Evolutionary conservation across 2,888 invertebrate species (phyloP).

Genomic region (Halictus quadricinctus): DNA sequence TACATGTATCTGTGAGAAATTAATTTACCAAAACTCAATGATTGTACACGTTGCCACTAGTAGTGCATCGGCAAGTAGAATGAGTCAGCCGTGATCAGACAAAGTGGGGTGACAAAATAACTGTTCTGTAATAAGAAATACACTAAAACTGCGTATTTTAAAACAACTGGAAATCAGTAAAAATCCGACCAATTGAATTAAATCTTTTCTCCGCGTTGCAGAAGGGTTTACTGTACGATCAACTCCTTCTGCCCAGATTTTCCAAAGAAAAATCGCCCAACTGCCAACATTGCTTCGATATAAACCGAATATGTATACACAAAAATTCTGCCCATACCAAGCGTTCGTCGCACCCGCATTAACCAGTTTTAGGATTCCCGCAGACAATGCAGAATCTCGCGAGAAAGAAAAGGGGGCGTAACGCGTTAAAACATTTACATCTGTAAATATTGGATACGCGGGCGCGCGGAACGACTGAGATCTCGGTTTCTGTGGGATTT

Average conservation of each 20-base stretch:
- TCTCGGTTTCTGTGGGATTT: slow-evolving; percentile 6
- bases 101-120: too few species aligned
- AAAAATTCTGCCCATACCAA: background rate
- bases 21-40: too few species aligned
- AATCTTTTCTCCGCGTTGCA: too few species aligned
- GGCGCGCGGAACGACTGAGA: background rate
- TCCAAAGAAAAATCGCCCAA: background rate
- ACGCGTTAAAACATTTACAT: slow-evolving; percentile 8
- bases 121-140: too few species aligned
- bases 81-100: too few species aligned
- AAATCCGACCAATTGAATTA: too few species aligned
- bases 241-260: background rate
- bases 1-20: too few species aligned
- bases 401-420: background rate
- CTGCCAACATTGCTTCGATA: background rate
- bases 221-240: too few species aligned
- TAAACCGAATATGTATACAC: background rate
- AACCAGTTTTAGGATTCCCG: background rate
- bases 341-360: background rate
- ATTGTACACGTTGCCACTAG: too few species aligned
- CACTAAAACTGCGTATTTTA: too few species aligned
- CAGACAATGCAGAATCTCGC: background rate
- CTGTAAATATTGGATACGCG: slow-evolving; percentile 1
- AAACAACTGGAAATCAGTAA: too few species aligned
- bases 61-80: too few species aligned